A percentile compares a stretch with the other conserved stretches of the same genome.
phyloP scores from a whole-genome alignment of 1,140 invertebrate species.

The Zaprionus ornatus region DNA sequence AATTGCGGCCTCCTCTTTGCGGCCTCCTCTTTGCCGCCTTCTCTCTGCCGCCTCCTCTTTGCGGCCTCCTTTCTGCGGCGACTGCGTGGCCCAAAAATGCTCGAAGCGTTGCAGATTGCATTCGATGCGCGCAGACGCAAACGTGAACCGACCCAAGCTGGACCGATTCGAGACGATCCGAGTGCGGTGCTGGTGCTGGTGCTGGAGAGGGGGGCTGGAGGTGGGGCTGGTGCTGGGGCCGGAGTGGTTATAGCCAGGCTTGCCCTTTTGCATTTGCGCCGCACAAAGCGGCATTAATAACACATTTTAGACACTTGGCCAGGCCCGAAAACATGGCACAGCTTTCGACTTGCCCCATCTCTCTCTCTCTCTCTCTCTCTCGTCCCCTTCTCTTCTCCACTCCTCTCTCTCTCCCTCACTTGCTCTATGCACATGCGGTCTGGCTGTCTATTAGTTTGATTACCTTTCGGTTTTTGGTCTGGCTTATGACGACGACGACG shows the following conservation, averaged over 20 bases:
- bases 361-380: not conserved
- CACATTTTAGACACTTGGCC: constrained; percentile 67
- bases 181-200: constrained; percentile 1
- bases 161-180: not conserved
- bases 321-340: constrained; percentile 30
- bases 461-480: constrained; percentile 45
- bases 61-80: constrained; percentile 26
- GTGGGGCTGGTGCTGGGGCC: constrained; percentile 5
- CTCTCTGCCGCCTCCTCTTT: constrained; percentile 24
- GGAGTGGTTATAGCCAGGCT: constrained; percentile 33
- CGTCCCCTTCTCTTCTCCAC: not conserved
- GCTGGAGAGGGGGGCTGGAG: not conserved
- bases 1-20: constrained; percentile 52
- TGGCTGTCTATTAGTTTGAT: constrained; percentile 54
- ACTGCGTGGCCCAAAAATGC: constrained; percentile 60
- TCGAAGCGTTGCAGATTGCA: constrained; percentile 81
- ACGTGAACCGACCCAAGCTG: not conserved
- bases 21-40: not conserved
- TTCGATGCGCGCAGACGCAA: constrained; percentile 63
- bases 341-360: not conserved
- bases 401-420: not conserved
- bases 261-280: constrained; percentile 58
- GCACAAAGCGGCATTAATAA: constrained; percentile 65
- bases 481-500: not conserved
- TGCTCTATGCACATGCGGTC: constrained; percentile 13